Percentiles rank a stretch among this genome's conserved stretches.
phyloP scores from a whole-genome alignment of 1,140 invertebrate genomes.

The Drosophila punjabiensis region DNA sequence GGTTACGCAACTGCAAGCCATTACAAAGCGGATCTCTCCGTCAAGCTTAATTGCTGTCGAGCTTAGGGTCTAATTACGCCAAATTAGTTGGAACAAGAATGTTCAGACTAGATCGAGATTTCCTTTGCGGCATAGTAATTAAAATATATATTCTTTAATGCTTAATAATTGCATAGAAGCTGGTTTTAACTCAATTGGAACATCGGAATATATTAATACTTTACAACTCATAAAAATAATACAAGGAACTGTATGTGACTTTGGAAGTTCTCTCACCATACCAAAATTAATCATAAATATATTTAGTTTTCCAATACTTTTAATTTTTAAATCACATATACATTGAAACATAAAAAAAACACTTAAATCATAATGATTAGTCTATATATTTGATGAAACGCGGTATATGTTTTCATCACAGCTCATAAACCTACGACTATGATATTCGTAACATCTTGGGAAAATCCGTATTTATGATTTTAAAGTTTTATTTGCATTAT shows the following conservation, averaged over 20 bases:
- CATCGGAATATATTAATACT: not conserved
- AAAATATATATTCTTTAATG: conserved; percentile 28
- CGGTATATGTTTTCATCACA: no score
- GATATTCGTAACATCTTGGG: not conserved
- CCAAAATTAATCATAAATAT: no score
- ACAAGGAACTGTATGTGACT: not conserved
- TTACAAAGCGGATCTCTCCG: conserved; percentile 74
- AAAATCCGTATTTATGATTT: not conserved
- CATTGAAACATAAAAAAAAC: not conserved
- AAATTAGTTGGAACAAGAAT: conserved; percentile 64
- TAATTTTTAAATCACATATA: not conserved
- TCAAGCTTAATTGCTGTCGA: conserved; percentile 58
- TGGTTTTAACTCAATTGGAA: not conserved
- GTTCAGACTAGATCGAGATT: conserved; percentile 25
- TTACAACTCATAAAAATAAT: not conserved
- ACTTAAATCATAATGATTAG: not conserved
- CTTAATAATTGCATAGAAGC: conserved; percentile 16
- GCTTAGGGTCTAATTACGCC: conserved; percentile 67
- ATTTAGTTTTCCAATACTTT: not conserved
- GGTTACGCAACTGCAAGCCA: conserved; percentile 59
- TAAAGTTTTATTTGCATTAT: not conserved
- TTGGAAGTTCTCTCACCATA: no score
- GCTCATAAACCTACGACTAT: not conserved
- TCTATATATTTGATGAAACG: no score
- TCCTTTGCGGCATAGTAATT: conserved; percentile 45